Evolutionary conservation across 2,888 invertebrate species (phyloP).

Genomic region (Branchipolynoe longqiensis): DNA sequence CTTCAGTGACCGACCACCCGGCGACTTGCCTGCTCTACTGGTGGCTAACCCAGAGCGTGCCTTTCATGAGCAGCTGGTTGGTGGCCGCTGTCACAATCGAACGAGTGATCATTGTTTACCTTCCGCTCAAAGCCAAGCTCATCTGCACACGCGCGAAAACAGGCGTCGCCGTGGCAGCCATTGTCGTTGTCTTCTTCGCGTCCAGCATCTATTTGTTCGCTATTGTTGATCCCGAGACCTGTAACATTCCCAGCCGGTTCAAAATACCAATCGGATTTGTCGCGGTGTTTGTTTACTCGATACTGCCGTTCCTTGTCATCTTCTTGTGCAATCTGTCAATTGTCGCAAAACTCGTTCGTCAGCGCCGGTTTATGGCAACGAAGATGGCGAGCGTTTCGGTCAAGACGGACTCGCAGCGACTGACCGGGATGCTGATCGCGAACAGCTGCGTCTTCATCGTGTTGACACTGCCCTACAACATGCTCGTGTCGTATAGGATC

Average conservation of each 20-base stretch:
- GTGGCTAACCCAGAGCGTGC: slow-evolving; percentile 30
- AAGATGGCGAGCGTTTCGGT: not conserved
- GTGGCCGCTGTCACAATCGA: slow-evolving; percentile 65
- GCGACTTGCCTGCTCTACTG: slow-evolving; percentile 32
- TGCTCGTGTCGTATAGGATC: not conserved
- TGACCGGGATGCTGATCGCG: slow-evolving; percentile 46
- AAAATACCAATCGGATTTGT: slow-evolving; percentile 3
- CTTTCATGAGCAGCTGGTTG: slow-evolving; percentile 66
- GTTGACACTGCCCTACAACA: slow-evolving; percentile 28
- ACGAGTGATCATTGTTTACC: slow-evolving; percentile 64
- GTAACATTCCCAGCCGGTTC: not conserved
- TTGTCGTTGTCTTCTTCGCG: slow-evolving; percentile 5
- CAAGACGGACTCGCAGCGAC: slow-evolving; percentile 17
- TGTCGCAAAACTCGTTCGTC: slow-evolving; percentile 10
- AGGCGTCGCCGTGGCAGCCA: not conserved
- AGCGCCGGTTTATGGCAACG: slow-evolving; percentile 1
- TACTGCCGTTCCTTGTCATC: slow-evolving; percentile 16
- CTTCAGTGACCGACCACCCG: slow-evolving; percentile 60
- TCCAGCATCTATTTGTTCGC: not conserved
- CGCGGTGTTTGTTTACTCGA: not conserved
- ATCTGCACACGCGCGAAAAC: slow-evolving; percentile 59
- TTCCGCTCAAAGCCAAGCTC: slow-evolving; percentile 61
- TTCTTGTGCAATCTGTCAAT: slow-evolving; percentile 19
- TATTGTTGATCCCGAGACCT: slow-evolving; percentile 1
- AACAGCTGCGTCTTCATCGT: slow-evolving; percentile 48